Evolutionary conservation across 2,888 invertebrate species (phyloP).

Genomic region (Amiota mariae): DNA sequence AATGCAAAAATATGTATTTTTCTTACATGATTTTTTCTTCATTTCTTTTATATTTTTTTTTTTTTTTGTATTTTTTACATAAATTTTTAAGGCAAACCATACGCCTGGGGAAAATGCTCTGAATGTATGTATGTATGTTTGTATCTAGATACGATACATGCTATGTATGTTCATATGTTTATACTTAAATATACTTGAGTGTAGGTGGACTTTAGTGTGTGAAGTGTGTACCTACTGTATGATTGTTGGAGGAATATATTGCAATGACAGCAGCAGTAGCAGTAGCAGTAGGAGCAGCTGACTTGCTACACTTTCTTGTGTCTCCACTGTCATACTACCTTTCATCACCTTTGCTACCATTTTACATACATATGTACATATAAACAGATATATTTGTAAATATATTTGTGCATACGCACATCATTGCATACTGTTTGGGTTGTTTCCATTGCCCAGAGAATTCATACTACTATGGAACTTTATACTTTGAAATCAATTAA

Average conservation of each 20-base stretch:
- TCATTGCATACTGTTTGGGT: not conserved
- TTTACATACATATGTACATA: not conserved
- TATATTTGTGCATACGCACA: no score
- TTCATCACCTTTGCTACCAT: not conserved
- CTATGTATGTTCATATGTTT: no score
- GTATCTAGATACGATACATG: no score
- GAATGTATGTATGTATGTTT: not conserved
- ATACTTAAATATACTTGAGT: no score
- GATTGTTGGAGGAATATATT: not conserved
- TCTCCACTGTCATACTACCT: not conserved
- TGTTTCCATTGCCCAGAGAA: no score
- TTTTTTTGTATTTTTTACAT: constrained; percentile 7
- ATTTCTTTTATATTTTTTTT: not conserved
- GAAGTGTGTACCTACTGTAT: no score
- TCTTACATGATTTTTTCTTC: not conserved
- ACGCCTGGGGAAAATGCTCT: constrained; percentile 29
- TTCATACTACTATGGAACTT: not conserved
- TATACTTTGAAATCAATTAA: constrained; percentile 45
- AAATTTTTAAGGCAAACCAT: constrained; percentile 23
- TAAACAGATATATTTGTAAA: no score
- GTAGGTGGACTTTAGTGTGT: no score
- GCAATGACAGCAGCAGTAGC: not conserved
- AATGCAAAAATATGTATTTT: constrained; percentile 49
- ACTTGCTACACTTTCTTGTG: constrained; percentile 4
- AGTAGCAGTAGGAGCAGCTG: constrained; percentile 16